These are phyloP conservation scores for Phanerotoma sp. DNA, from an alignment of 2,888 invertebrate species.

Conservation along the genomic window DNA sequence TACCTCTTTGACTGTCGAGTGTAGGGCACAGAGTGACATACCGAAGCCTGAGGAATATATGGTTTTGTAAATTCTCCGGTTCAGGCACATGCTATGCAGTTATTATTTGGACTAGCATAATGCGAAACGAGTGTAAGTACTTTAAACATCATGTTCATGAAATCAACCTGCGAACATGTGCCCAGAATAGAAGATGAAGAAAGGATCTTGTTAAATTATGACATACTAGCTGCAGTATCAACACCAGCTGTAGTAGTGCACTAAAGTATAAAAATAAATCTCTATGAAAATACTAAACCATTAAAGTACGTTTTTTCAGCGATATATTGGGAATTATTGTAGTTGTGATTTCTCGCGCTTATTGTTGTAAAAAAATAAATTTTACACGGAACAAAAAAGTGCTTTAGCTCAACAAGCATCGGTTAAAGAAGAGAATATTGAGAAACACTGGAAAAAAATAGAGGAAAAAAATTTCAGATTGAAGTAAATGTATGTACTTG, in stretches of 20 bases:
- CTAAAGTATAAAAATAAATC: background rate
- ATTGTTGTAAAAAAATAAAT: too few relatives aligned
- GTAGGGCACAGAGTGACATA: background rate
- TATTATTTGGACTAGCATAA: too few relatives aligned
- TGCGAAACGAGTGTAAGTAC: background rate
- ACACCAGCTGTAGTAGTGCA: background rate
- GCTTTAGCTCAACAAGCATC: too few relatives aligned
- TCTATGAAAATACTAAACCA: too few relatives aligned
- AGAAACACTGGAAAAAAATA: too few relatives aligned
- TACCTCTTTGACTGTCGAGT: background rate
- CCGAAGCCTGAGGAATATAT: background rate
- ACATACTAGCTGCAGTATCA: slow-evolving; percentile 6
- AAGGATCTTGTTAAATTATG: background rate
- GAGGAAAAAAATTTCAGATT: too few relatives aligned
- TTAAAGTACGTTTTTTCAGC: background rate
- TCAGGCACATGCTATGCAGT: background rate
- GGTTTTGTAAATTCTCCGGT: slow-evolving; percentile 5
- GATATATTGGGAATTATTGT: background rate
- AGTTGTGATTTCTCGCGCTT: too few relatives aligned
- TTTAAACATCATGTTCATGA: background rate
- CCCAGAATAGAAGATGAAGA: background rate
- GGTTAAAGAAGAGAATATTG: too few relatives aligned
- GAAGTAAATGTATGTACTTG: too few relatives aligned
- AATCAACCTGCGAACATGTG: background rate
- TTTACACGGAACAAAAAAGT: too few relatives aligned